A percentile compares a stretch with the other conserved stretches of the same genome.
Evolutionary conservation across 2,888 invertebrate species (phyloP).

Genomic region (Nomada ruficornis): DNA sequence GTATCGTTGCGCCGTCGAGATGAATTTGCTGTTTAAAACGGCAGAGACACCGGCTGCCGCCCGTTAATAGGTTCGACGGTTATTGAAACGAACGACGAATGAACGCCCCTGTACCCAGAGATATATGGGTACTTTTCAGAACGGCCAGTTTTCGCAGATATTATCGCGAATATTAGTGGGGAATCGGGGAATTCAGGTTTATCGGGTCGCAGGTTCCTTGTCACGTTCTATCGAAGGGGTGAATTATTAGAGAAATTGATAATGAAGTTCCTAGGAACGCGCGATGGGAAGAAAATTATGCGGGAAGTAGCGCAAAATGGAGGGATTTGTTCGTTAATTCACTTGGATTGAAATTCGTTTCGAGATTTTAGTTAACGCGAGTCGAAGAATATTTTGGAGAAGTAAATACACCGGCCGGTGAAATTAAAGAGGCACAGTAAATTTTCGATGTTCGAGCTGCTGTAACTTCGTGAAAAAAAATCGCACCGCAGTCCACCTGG

Average conservation of each 20-base stretch:
- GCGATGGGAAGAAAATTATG: no score
- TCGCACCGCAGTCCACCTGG: no score
- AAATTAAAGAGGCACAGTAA: no score
- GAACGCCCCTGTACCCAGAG: background rate
- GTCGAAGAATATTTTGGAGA: background rate
- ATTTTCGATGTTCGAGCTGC: no score
- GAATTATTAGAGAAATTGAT: background rate
- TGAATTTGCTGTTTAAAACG: slow-evolving; percentile 27
- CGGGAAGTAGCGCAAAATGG: no score
- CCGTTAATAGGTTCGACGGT: slow-evolving; percentile 22
- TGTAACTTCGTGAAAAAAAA: no score
- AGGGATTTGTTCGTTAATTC: no score
- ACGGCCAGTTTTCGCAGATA: background rate
- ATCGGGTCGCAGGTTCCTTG: background rate
- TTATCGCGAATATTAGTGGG: background rate
- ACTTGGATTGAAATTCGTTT: no score
- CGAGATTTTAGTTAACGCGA: no score
- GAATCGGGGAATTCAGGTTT: background rate
- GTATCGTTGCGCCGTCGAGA: background rate
- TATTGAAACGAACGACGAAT: slow-evolving; percentile 1
- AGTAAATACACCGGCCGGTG: background rate
- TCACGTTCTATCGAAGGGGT: background rate
- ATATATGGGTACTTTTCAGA: background rate
- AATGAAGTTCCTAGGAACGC: no score
- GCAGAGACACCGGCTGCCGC: slow-evolving; percentile 1